phyloP scores from a whole-genome alignment of 2,888 invertebrate species.

The Aphodius granarius region DNA sequence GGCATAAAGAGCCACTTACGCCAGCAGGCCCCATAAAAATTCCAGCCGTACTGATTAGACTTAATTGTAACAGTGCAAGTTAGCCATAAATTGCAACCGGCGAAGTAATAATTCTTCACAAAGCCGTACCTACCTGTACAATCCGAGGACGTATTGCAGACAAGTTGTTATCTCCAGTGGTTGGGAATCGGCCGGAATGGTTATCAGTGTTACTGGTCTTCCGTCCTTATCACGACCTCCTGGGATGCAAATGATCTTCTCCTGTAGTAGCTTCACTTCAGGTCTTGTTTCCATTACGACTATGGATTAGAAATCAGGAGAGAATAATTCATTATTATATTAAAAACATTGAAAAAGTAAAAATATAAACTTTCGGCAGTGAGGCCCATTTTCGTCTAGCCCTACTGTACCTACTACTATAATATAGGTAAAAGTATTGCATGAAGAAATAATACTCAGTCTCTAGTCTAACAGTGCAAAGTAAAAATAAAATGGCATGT shows the following conservation, averaged over 20 bases:
- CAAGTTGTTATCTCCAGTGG: slow-evolving; percentile 51
- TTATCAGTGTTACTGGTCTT: slow-evolving; percentile 64
- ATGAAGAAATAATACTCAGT: no score
- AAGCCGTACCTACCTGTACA: slow-evolving; percentile 57
- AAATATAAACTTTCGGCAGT: no score
- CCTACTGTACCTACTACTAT: no score
- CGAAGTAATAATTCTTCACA: neutral
- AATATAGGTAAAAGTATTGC: no score
- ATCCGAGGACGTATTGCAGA: slow-evolving; percentile 57
- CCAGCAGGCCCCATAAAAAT: neutral
- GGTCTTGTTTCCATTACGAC: slow-evolving; percentile 23
- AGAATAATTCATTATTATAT: neutral
- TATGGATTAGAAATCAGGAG: neutral
- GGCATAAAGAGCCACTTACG: neutral
- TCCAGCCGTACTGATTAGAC: neutral
- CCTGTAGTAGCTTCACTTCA: slow-evolving; percentile 53
- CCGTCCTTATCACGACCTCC: slow-evolving; percentile 69
- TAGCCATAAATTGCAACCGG: neutral
- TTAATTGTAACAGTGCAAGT: neutral
- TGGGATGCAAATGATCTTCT: slow-evolving; percentile 63
- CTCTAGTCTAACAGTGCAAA: no score
- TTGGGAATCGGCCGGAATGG: slow-evolving; percentile 62
- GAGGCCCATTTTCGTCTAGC: no score
- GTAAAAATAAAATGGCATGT: no score
- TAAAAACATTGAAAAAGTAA: neutral